Base-by-base conservation (phyloP, 2,113 vertebrate genomes). In the Smithornis capensis region DNA sequence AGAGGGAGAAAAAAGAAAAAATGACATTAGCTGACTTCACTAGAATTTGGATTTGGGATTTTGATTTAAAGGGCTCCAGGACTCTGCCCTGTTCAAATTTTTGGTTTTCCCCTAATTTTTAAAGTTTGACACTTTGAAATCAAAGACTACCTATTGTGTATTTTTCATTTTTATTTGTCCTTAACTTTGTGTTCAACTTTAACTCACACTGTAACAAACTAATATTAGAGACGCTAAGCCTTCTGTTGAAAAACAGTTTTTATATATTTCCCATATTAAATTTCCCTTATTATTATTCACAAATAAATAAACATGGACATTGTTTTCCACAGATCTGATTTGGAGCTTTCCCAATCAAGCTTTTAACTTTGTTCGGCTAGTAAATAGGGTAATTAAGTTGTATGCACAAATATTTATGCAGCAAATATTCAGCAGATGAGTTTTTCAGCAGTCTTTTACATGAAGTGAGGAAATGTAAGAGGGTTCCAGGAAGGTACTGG, bases 51-150 rank as follows among this genome's bases (percentile, higher is more conserved):
- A 71, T 60, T 59, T 49, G 4, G 4, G 16, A 25, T 7, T 50
- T 86, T 40, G 17, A 27, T 73, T 77, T 73, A 33, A 62, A 83
- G 33, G 56, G 4, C 56, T 23, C 9, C 23, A 19, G 44, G 2
- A 7, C 38, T 2, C 19, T 22, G 2, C 4, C 4, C 35, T 1
- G 1, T 53, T 67, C 1, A 33, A 25, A 8, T 28, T 69, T 81
- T 56, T 88, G 3, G 9, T 60, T 10, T 67, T 83, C 56, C 2
- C 10, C 7, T 57, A 12, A 38, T 49, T 75, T 67, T 79, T 31
- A 4, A 29, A 49, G 16, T 18, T 4, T 52, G 2, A 6, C 59
- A 7, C 13, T 74, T 68, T 94, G 18, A 83, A 91, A 65, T 79
- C 25, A 74, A 84, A 55, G 10, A 45, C 8, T 29, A 69, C 1